Percentiles rank a stretch among this genome's conserved stretches.
phyloP scores from a whole-genome alignment of 2,113 vertebrate species.

The Tetrao urogallus region DNA sequence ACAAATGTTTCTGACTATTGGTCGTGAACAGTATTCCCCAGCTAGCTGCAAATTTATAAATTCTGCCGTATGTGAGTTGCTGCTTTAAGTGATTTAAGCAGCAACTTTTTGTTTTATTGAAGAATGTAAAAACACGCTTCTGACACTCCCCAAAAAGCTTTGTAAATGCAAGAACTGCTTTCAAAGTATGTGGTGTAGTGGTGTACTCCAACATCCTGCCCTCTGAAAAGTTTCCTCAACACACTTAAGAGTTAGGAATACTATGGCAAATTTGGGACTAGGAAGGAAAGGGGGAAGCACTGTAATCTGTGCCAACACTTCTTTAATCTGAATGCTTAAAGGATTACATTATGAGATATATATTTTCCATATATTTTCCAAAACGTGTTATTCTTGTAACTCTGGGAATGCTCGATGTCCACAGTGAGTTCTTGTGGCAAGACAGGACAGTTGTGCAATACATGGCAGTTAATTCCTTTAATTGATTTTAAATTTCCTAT shows the following conservation, averaged over 20 bases:
- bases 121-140: too few relatives aligned
- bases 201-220: background rate
- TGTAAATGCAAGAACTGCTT: background rate
- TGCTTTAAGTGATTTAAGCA: background rate
- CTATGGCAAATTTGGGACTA: fast-evolving
- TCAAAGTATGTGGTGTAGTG: background rate
- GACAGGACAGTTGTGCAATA: background rate
- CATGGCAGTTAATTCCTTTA: background rate
- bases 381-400: background rate
- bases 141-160: background rate
- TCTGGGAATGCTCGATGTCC: background rate
- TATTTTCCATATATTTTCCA: background rate
- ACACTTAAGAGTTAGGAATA: fast-evolving
- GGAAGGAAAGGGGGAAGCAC: background rate
- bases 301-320: background rate
- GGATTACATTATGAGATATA: background rate
- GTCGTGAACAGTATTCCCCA: background rate
- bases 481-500: background rate
- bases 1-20: background rate
- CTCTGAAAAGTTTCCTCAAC: background rate
- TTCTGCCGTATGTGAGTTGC: background rate
- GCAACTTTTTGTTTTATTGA: background rate
- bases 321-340: background rate
- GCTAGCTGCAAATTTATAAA: background rate
- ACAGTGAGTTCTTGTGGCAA: background rate